phyloP scores from a whole-genome alignment of 1,140 invertebrate genomes.

The Apocrypta bakeri region DNA sequence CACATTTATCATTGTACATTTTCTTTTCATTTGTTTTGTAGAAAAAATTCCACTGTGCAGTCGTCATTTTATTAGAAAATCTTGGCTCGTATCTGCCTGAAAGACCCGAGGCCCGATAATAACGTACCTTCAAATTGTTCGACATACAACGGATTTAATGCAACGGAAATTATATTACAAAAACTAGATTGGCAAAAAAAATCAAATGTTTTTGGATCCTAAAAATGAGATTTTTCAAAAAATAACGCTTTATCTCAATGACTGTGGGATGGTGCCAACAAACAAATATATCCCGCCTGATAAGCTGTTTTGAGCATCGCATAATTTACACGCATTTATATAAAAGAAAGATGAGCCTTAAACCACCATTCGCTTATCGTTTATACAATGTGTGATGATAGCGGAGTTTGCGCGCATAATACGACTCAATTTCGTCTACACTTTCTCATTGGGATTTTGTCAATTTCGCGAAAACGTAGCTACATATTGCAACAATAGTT shows the following conservation, averaged over 20 bases:
- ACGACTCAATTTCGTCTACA: not conserved
- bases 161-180: not conserved
- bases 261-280: not conserved
- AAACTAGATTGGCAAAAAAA: not conserved
- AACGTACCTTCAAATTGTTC: not conserved
- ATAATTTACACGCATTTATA: conserved; percentile 9
- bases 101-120: conserved; percentile 15
- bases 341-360: conserved; percentile 15
- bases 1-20: conserved; percentile 40
- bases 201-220: not conserved
- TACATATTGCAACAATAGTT: not conserved
- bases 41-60: conserved; percentile 45
- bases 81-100: conserved; percentile 2
- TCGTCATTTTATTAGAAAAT: conserved; percentile 35
- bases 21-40: conserved; percentile 34
- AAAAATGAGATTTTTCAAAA: conserved; percentile 3
- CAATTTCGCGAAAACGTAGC: not conserved
- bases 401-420: not conserved
- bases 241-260: not conserved
- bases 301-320: not conserved
- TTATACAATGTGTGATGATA: not conserved
- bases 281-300: not conserved
- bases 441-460: not conserved
- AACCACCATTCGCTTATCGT: not conserved
- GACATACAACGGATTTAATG: conserved; percentile 17